Percentiles rank a stretch among this genome's conserved stretches.
Evolutionary conservation across 2,113 vertebrate species (phyloP).

Genomic region (Neopipo cinnamomea): DNA sequence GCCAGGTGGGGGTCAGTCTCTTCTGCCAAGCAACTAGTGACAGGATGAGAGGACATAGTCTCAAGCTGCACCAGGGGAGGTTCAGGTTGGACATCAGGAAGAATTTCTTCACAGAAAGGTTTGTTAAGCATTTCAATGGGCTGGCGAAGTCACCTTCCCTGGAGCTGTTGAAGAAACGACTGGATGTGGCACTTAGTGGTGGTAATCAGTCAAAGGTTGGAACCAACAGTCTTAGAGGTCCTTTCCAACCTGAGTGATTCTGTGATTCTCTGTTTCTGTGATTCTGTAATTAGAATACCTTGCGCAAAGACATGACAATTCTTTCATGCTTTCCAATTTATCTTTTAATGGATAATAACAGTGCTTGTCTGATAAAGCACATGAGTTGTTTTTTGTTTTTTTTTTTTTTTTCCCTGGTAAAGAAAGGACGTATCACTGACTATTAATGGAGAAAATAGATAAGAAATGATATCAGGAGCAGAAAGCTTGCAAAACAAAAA

Average conservation of each 20-base stretch:
- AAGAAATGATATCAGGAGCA: neutral
- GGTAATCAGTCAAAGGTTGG: neutral
- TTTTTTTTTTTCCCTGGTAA: neutral
- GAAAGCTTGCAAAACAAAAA: neutral
- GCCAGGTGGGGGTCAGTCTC: no score
- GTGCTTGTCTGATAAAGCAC: neutral
- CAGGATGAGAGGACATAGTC: neutral
- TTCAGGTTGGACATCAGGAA: neutral
- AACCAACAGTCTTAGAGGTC: neutral
- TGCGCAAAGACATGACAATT: neutral
- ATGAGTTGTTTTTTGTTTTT: neutral
- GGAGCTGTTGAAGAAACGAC: neutral
- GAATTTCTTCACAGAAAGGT: neutral
- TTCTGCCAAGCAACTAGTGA: no score
- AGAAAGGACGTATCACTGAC: neutral
- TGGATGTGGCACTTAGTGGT: neutral
- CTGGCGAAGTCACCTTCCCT: neutral
- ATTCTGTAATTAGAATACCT: neutral
- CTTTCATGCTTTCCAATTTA: neutral
- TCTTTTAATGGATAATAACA: neutral
- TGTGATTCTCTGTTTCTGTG: neutral
- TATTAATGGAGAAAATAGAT: neutral
- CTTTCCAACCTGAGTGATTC: neutral
- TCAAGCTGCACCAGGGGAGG: no score
- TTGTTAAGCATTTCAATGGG: rapidly evolving